A percentile compares a stretch with the other conserved stretches of the same genome.
These are phyloP conservation scores for Ceyx margarethae DNA, from an alignment of 2,113 vertebrate species.

Conservation along the genomic window DNA sequence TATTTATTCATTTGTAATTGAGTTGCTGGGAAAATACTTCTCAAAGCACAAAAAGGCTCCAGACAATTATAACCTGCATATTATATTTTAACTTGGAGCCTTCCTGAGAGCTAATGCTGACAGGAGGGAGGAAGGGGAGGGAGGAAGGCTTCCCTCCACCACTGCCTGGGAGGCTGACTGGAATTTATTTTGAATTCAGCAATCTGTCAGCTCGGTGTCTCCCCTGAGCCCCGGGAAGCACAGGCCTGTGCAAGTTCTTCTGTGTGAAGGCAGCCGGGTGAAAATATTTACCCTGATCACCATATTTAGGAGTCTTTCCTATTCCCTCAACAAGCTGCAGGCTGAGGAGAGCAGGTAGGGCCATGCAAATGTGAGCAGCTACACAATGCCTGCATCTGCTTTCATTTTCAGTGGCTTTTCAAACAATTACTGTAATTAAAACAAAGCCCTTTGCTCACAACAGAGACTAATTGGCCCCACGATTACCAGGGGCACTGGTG, in stretches of 20 bases:
- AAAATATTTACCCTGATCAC: slow-evolving; percentile 56
- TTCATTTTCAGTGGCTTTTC: slow-evolving; percentile 57
- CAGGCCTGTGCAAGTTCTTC: background rate
- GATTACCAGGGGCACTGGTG: background rate
- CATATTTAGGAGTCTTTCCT: slow-evolving; percentile 36
- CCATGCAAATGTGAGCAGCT: slow-evolving; percentile 15
- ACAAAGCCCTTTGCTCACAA: slow-evolving; percentile 23
- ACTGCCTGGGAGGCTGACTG: background rate
- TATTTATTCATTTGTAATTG: background rate
- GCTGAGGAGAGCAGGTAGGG: slow-evolving; percentile 38
- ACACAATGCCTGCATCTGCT: slow-evolving; percentile 47
- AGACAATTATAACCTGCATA: background rate
- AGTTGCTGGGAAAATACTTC: background rate
- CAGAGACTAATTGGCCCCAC: slow-evolving; percentile 48
- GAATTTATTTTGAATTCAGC: slow-evolving; percentile 32
- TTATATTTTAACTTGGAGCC: background rate
- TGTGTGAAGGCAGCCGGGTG: slow-evolving; percentile 24
- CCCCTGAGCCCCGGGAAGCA: slow-evolving; percentile 22
- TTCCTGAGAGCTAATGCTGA: background rate
- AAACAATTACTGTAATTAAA: slow-evolving; percentile 54
- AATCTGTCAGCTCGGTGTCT: slow-evolving; percentile 24
- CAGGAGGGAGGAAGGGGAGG: fast-evolving
- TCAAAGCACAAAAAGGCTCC: background rate
- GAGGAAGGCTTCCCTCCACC: background rate
- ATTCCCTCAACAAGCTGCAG: slow-evolving; percentile 54